Percentiles rank a stretch among this genome's conserved stretches.
Conservation (phyloP, 2,888 invertebrate species). For the Lycocerus yunnanus region DNA sequence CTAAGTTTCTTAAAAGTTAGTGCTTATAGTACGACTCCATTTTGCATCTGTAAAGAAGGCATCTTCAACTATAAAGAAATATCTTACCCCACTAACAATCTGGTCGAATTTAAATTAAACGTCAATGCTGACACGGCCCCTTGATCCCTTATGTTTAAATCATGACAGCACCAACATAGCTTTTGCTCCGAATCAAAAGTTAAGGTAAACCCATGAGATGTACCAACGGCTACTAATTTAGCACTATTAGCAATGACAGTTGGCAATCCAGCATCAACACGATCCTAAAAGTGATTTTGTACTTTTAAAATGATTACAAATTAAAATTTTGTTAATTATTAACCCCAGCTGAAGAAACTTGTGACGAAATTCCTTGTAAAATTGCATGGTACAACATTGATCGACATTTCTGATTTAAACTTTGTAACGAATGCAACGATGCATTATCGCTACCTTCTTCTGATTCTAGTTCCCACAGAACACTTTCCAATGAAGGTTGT, state of each 20-base stretch:
- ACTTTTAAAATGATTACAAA: not conserved
- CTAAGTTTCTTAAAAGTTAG: not conserved
- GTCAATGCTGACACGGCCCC: slow-evolving; percentile 83
- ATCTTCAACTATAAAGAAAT: not conserved
- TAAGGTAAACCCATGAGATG: slow-evolving; percentile 89
- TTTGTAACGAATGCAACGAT: slow-evolving; percentile 60
- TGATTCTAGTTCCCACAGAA: slow-evolving; percentile 75
- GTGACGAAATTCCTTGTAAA: slow-evolving; percentile 87
- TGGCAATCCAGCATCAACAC: slow-evolving; percentile 86
- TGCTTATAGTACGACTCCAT: not conserved
- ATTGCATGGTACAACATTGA: slow-evolving; percentile 78
- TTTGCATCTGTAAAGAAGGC: not conserved
- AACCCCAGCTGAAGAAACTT: slow-evolving; percentile 84
- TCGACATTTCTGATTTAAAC: slow-evolving; percentile 58
- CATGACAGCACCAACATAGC: slow-evolving; percentile 85
- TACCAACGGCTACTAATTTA: slow-evolving; percentile 87
- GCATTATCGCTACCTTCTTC: slow-evolving; percentile 65
- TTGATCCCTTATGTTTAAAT: slow-evolving; percentile 68
- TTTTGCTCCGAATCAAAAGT: slow-evolving; percentile 87
- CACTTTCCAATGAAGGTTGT: slow-evolving; percentile 79
- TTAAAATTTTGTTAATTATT: slow-evolving; percentile 42
- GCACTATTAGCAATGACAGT: slow-evolving; percentile 80
- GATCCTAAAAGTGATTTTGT: slow-evolving; percentile 65
- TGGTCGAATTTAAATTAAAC: slow-evolving; percentile 84
- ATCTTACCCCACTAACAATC: slow-evolving; percentile 74